These are phyloP conservation scores for Gerosis bhagava DNA, from an alignment of 2,888 invertebrate species.

Conservation along the genomic window DNA sequence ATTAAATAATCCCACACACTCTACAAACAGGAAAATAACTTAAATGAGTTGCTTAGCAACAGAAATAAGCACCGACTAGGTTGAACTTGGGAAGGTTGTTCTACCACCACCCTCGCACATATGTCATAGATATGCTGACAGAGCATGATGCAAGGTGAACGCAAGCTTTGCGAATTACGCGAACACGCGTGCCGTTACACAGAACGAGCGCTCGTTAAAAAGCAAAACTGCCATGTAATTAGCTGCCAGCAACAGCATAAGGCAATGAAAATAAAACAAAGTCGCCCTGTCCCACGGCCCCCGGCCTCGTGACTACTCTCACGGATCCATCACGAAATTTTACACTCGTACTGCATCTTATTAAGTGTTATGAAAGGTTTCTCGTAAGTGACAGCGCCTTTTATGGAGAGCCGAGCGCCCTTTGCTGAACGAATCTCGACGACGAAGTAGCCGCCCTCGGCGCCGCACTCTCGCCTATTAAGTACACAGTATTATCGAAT, in stretches of 20 bases:
- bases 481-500: constrained; percentile 23
- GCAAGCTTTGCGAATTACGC: constrained; percentile 16
- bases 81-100: no score
- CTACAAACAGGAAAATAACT: no score
- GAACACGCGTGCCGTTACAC: constrained; percentile 53
- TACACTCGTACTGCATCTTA: constrained; percentile 68
- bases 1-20: no score
- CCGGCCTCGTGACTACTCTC: constrained; percentile 69
- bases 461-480: constrained; percentile 30
- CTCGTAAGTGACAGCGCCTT: constrained; percentile 67
- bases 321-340: constrained; percentile 74
- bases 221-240: constrained; percentile 68
- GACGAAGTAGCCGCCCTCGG: constrained; percentile 33
- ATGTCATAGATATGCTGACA: no score
- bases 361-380: constrained; percentile 74
- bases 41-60: no score
- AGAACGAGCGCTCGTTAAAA: constrained; percentile 73
- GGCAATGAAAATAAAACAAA: constrained; percentile 62
- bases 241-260: constrained; percentile 57
- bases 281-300: constrained; percentile 63
- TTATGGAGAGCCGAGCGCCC: constrained; percentile 54
- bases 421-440: constrained; percentile 38
- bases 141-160: background rate
- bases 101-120: no score
- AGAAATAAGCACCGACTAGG: no score